These are phyloP conservation scores for Nyctereutes procyonoides DNA, from an alignment of 2,113 vertebrate species.

Conservation along the genomic window DNA sequence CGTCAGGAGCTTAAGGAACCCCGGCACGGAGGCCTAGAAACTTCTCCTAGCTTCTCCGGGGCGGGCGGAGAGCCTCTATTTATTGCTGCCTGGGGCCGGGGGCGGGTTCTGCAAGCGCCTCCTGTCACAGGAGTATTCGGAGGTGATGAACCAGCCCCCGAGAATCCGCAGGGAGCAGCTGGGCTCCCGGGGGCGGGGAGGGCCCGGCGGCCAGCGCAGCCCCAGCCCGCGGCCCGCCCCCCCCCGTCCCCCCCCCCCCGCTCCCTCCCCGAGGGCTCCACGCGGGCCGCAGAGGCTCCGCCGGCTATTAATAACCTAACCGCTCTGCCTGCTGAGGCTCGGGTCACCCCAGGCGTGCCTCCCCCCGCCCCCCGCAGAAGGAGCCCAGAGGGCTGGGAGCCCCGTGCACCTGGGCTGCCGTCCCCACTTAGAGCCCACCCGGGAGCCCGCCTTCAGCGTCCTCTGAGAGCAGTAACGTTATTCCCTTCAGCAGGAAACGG, in stretches of 20 bases:
- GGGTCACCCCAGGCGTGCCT: conserved; percentile 81
- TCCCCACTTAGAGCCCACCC: not conserved
- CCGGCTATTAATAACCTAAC: conserved; percentile 85
- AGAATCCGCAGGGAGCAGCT: conserved; percentile 86
- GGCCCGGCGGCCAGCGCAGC: conserved; percentile 49
- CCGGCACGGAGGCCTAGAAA: conserved; percentile 84
- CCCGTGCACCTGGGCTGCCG: not conserved
- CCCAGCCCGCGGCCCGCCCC: conserved; percentile 60
- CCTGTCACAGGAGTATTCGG: conserved; percentile 87
- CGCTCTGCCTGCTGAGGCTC: conserved; percentile 67
- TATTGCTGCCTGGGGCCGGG: conserved; percentile 79
- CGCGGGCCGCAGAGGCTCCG: not conserved
- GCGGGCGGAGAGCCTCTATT: conserved; percentile 82
- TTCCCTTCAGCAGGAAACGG: not conserved
- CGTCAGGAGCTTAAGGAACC: conserved; percentile 82
- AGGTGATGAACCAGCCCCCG: conserved; percentile 87
- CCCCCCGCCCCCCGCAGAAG: not conserved
- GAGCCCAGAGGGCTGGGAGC: not conserved
- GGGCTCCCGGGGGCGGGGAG: conserved; percentile 76
- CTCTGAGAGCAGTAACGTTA: fast-evolving
- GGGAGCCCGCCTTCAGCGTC: fast-evolving
- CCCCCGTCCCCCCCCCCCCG: not conserved
- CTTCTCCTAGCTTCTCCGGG: conserved; percentile 85
- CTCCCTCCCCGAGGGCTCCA: not conserved
- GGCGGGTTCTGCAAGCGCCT: conserved; percentile 82